A percentile compares a stretch with the other conserved stretches of the same genome.
phyloP scores from a whole-genome alignment of 2,113 vertebrate species.

The Cricetomys ansorgei region DNA sequence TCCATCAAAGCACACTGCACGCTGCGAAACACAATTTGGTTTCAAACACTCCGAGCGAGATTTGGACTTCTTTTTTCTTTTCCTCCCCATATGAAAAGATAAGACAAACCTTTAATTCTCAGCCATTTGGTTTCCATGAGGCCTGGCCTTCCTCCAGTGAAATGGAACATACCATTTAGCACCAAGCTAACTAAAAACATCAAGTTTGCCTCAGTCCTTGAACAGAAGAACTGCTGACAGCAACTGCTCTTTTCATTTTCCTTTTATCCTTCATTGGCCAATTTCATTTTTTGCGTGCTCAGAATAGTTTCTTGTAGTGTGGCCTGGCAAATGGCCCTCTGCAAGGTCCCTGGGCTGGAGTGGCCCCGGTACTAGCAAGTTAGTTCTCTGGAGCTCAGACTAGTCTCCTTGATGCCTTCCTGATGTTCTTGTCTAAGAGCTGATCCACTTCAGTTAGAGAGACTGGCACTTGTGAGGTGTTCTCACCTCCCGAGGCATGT shows the following conservation, averaged over 20 bases:
- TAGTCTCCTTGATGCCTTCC: neutral
- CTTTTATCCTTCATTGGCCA: neutral
- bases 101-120: slow-evolving; percentile 30
- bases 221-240: neutral
- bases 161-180: slow-evolving; percentile 4
- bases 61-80: neutral
- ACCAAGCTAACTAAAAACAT: slow-evolving; percentile 10
- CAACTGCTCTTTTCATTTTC: slow-evolving; percentile 39
- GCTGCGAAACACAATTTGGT: slow-evolving; percentile 68
- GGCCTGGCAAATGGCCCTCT: neutral
- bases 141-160: neutral
- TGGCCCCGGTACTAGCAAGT: neutral
- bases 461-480: neutral
- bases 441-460: neutral
- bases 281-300: neutral
- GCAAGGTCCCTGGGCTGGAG: neutral
- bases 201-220: neutral
- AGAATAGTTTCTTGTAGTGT: neutral
- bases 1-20: slow-evolving; percentile 78
- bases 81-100: slow-evolving; percentile 46
- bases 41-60: slow-evolving; percentile 74
- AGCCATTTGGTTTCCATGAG: slow-evolving; percentile 61
- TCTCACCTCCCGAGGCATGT: neutral
- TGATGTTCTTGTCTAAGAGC: neutral
- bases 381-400: neutral